A percentile compares a stretch with the other conserved stretches of the same genome.
phyloP scores from a whole-genome alignment of 2,797 vertebrate species.

The Galaxias olidus region DNA sequence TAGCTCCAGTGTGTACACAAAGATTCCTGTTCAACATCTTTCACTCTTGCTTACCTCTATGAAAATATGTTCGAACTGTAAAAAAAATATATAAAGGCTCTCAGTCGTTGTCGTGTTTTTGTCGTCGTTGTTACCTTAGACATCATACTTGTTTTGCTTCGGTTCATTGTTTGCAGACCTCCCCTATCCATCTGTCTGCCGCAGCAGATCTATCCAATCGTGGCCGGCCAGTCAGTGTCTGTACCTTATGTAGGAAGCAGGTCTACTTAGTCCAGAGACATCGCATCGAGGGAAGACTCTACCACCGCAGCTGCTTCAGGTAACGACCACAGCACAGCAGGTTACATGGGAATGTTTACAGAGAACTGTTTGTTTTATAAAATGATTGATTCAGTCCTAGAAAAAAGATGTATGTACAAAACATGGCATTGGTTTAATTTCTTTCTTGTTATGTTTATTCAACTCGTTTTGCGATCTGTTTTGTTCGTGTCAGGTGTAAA shows the following conservation, averaged over 20 bases:
- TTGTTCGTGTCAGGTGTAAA: constrained; percentile 53
- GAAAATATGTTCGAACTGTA: no score
- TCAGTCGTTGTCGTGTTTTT: no score
- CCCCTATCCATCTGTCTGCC: constrained; percentile 17
- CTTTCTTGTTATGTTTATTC: not conserved
- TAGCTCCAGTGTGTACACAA: no score
- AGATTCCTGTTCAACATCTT: no score
- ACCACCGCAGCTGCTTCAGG: constrained; percentile 91
- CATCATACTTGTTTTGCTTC: no score
- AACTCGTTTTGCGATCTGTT: not conserved
- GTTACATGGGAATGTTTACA: not conserved
- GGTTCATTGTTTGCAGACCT: constrained; percentile 35
- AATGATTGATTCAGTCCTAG: no score
- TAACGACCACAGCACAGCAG: constrained; percentile 39
- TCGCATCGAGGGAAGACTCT: constrained; percentile 79
- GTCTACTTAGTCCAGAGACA: constrained; percentile 87
- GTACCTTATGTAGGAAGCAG: constrained; percentile 74
- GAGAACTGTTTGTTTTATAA: no score
- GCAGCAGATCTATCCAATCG: not conserved
- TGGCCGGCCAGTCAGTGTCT: constrained; percentile 43
- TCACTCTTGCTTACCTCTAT: no score
- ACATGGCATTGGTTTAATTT: not conserved
- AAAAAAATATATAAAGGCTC: no score
- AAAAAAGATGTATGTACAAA: no score
- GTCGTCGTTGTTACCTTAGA: no score